Evolutionary conservation across 1,140 invertebrate species (phyloP), one percentile per base, ranked within the genome.

Genomic region (Drosophila quadrilineata): DNA sequence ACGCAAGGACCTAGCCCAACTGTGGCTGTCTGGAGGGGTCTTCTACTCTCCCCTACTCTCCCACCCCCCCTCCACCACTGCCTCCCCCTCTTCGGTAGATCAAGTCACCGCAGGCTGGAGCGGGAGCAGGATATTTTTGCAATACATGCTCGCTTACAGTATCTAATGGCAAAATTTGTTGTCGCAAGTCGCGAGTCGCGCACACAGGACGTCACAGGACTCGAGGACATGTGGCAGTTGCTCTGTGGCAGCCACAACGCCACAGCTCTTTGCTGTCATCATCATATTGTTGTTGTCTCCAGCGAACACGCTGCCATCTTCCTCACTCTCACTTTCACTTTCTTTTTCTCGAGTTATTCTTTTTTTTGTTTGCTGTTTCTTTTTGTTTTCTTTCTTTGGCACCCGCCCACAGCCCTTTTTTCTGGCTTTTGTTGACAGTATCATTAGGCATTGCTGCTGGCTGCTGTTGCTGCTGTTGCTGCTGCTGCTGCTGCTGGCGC

Each of bases 161-260:
- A 79, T 79, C 79, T 84, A 84, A 84, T 84, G 79, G 68, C 70
- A 57, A 69, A 65, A 71, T 85, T 84, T 73, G 69, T 76, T 73
- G 73, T 73, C 59, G 38, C 59, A 73, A n/a, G 69, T 67, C 63
- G 53, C 58, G 52, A 35, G 31, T n/a, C 21, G 46, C 46, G 17
- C 33, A 24, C 19, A 41, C 48, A 50, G n/a, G n/a, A n/a, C n/a
- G n/a, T n/a, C n/a, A n/a, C n/a, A n/a, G n/a, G n/a, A n/a, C n/a
- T n/a, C n/a, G n/a, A n/a, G n/a, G n/a, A n/a, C n/a, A 14, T 22
- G 46, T 33, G 29, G 29, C 19, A 28, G 24, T 45, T 28, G 24
- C 22, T 45, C 48, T 19, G 52, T 43, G 26, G 36, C 28, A 33
- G 6, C n/a, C n/a, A n/a, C n/a, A n/a, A n/a, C 45, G 29, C 59